phyloP scores from a whole-genome alignment of 1,140 invertebrate genomes.

The Formica exsecta region DNA sequence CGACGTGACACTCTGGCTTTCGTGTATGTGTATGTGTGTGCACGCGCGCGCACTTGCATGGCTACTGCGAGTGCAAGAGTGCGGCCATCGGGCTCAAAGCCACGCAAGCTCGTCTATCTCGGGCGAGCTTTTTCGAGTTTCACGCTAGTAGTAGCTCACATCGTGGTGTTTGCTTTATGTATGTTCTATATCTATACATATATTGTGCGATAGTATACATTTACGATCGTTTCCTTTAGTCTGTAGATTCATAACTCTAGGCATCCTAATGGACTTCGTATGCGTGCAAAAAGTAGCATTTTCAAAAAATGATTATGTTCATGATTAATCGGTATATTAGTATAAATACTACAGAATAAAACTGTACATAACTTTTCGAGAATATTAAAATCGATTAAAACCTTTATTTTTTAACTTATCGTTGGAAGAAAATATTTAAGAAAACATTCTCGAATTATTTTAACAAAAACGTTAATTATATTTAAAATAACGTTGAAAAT shows the following conservation, averaged over 20 bases:
- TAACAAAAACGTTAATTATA: neutral
- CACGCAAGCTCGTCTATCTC: constrained; percentile 71
- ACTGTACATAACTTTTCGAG: neutral
- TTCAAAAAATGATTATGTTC: neutral
- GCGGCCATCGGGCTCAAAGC: constrained; percentile 65
- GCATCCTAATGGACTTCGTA: neutral
- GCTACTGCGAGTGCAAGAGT: constrained; percentile 13
- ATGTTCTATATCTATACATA: neutral
- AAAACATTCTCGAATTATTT: constrained; percentile 20
- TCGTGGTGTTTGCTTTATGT: constrained; percentile 55
- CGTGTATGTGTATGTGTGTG: neutral
- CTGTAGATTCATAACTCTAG: neutral
- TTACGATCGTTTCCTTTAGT: neutral
- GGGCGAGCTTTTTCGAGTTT: constrained; percentile 71
- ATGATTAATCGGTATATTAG: neutral
- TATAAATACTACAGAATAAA: neutral
- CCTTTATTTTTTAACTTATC: neutral
- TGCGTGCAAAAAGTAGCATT: neutral
- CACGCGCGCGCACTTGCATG: neutral
- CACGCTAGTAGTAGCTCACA: constrained; percentile 38
- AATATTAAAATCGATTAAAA: too few species aligned
- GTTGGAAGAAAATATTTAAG: neutral
- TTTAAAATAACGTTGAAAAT: neutral
- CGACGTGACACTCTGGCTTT: constrained; percentile 43
- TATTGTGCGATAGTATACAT: constrained; percentile 9